phyloP scores from a whole-genome alignment of 2,888 invertebrate genomes.

The Dinocampus coccinellae region DNA sequence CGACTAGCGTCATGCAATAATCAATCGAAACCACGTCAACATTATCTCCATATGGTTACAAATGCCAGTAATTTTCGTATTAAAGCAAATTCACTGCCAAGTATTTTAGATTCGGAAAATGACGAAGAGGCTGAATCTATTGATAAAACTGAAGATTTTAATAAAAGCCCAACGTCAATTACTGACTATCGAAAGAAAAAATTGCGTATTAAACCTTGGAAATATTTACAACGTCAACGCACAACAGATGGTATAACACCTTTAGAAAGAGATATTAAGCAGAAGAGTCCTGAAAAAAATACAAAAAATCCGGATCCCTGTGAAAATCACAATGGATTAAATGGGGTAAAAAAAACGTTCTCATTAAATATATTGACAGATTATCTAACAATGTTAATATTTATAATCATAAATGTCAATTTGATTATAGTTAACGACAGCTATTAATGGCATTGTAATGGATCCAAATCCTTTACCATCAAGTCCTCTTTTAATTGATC shows the following conservation, averaged over 20 bases:
- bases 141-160: conserved; percentile 70
- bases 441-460: conserved; percentile 62
- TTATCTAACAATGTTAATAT: not conserved
- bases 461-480: conserved; percentile 66
- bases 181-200: conserved; percentile 64
- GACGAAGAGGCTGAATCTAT: conserved; percentile 75
- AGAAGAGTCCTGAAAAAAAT: conserved; percentile 31
- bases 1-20: conserved; percentile 63
- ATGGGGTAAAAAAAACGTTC: conserved; percentile 47
- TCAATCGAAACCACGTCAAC: conserved; percentile 58
- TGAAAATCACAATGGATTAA: conserved; percentile 51
- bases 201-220: conserved; percentile 60
- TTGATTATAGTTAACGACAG: conserved; percentile 47
- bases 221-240: conserved; percentile 63
- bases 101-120: conserved; percentile 83
- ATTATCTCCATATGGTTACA: conserved; percentile 66
- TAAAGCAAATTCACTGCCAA: conserved; percentile 85
- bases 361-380: not conserved
- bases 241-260: conserved; percentile 66
- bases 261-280: conserved; percentile 49
- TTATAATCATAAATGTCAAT: not conserved
- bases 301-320: conserved; percentile 11
- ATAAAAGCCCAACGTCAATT: conserved; percentile 79
- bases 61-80: conserved; percentile 61
- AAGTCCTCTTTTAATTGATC: conserved; percentile 63